Conservation (phyloP, 1,140 invertebrate species). For the Pseudomyrmex flavicornis region DNA sequence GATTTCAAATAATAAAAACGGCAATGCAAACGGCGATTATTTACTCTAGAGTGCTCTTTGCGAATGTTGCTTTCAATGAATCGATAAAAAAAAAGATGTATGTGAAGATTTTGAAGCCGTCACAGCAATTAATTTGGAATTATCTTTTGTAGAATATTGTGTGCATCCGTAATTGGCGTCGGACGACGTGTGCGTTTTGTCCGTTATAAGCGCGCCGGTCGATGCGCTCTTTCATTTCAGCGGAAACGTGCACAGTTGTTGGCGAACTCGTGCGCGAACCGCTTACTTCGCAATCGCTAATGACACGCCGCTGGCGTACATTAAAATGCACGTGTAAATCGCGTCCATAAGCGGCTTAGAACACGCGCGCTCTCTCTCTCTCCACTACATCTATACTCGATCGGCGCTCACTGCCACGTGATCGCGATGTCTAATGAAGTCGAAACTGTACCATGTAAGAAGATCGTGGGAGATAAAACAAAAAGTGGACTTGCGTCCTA, state of each 20-base stretch:
- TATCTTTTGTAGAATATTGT: conserved; percentile 42
- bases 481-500: conserved; percentile 42
- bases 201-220: neutral
- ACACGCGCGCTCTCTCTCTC: conserved; percentile 37
- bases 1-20: neutral
- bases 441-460: conserved; percentile 68
- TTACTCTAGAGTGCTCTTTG: neutral
- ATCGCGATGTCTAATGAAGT: conserved; percentile 68
- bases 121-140: conserved; percentile 54
- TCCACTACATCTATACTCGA: conserved; percentile 66
- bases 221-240: conserved; percentile 13
- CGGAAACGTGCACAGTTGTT: conserved; percentile 1
- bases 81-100: conserved; percentile 20
- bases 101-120: conserved; percentile 15
- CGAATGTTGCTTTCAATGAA: neutral
- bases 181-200: neutral
- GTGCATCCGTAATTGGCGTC: conserved; percentile 20
- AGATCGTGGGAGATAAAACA: conserved; percentile 64
- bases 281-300: conserved; percentile 70
- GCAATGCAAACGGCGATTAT: neutral
- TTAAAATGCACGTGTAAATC: conserved; percentile 69
- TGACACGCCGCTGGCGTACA: conserved; percentile 64
- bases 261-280: conserved; percentile 28
- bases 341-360: conserved; percentile 67
- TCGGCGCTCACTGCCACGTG: conserved; percentile 57